A percentile compares a stretch with the other conserved stretches of the same genome.
phyloP scores from a whole-genome alignment of 2,888 invertebrate species.

The Agonopterix heracliana region DNA sequence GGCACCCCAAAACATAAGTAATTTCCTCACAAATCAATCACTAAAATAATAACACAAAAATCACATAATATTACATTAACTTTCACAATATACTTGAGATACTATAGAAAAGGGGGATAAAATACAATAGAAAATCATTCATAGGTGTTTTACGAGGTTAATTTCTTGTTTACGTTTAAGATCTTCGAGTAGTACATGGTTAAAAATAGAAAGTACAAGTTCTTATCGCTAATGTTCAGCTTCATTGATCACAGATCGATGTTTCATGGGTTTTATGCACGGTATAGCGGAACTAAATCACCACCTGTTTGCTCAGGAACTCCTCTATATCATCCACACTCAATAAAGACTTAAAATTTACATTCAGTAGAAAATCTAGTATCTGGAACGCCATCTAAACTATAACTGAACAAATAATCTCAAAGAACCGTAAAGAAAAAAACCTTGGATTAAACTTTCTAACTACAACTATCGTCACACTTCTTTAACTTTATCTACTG shows the following conservation, averaged over 20 bases:
- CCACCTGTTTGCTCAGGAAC: constrained; percentile 7
- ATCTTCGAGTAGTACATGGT: no score
- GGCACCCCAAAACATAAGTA: no score
- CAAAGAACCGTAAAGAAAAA: not conserved
- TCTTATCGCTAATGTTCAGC: not conserved
- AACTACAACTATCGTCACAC: not conserved
- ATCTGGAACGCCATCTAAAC: constrained; percentile 9
- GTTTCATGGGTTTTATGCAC: not conserved
- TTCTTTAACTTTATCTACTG: no score
- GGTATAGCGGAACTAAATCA: not conserved
- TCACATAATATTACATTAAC: no score
- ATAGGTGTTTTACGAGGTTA: no score
- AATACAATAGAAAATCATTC: no score
- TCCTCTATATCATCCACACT: constrained; percentile 3
- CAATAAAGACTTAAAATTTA: constrained; percentile 4
- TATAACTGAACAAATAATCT: not conserved
- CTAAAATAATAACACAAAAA: no score
- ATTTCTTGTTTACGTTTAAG: no score
- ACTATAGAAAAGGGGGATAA: no score
- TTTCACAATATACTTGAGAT: no score
- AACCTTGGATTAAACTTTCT: constrained; percentile 8
- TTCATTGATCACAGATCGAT: not conserved
- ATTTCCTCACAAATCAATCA: no score
- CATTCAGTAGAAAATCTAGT: constrained; percentile 2
- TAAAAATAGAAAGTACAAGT: not conserved